Evolutionary conservation across 2,113 vertebrate genomes (phyloP).

Genomic region (Antechinus stuartii): DNA sequence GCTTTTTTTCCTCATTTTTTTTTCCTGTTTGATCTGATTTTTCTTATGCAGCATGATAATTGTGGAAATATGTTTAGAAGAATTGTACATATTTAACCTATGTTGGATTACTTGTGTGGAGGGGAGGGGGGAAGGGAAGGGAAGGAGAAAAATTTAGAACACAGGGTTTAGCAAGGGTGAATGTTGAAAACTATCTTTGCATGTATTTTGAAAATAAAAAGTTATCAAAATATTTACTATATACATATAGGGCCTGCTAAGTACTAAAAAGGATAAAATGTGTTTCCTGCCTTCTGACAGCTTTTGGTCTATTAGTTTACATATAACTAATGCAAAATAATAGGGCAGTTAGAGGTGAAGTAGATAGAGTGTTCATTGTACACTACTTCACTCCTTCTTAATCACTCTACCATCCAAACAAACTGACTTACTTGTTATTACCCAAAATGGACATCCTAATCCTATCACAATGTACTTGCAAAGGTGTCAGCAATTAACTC

Average conservation of each 20-base stretch:
- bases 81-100: too few relatives aligned
- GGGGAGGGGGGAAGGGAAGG: too few relatives aligned
- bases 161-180: too few relatives aligned
- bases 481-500: neutral
- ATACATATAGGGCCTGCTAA: conserved; percentile 9
- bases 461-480: neutral
- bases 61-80: too few relatives aligned
- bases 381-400: neutral
- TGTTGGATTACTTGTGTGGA: too few relatives aligned
- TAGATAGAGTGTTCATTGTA: neutral
- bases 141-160: too few relatives aligned
- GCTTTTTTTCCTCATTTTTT: too few relatives aligned
- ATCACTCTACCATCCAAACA: neutral
- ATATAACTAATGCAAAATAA: neutral
- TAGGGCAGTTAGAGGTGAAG: neutral
- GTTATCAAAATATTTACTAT: conserved; percentile 6
- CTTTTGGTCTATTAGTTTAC: neutral
- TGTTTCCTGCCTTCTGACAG: neutral
- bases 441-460: neutral
- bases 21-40: too few relatives aligned
- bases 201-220: too few relatives aligned
- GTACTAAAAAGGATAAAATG: neutral
- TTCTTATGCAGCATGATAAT: too few relatives aligned
- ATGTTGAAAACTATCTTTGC: too few relatives aligned
- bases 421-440: neutral